Base-by-base conservation (phyloP, 2,797 vertebrate genomes). In the Caiman crocodilus region DNA sequence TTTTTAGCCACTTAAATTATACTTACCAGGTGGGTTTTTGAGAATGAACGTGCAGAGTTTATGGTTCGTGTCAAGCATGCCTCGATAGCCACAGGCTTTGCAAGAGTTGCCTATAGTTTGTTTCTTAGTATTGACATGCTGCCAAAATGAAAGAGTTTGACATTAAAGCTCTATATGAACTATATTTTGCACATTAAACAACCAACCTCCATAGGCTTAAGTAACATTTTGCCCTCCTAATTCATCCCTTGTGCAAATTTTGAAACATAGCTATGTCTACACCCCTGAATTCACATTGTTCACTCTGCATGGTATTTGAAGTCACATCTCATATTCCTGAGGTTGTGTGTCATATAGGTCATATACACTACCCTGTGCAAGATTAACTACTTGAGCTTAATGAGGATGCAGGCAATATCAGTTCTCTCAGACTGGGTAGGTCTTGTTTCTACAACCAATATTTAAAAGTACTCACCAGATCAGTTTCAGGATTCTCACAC, bases 21-120 rank as follows among this genome's bases (percentile, higher is more conserved):
- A 97, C 98, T 98, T 97, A 99, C 99, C 99, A 97, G 99, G 99
- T 98, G 99, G 99, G 97, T 99, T 99, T 98, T 99, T 99, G 97
- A 99, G 99, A 98, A 99, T 99, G 98, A 99, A 99, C 17, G 99
- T 99, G 98, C 99, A 99, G 97, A 99, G 99, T 98, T 99, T 99
- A 98, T 99, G 99, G 98, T 99, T 99, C 96, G 99, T 99, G 98
- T 99, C 99, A 90, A 99, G 98, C 99, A 99, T 99, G 98, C 99
- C 99, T 92, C 99, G 98, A 97, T 99, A 98, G 93, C 99, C 99
- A 98, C 99, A 99, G 98, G 99, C 99, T 98, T 99, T 99, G 98
- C 99, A 99, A 96, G 99, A 99, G 96, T 99, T 99, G 97, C 99
- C 99, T 96, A 99, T 99, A 97, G 99, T 99, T 99, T 99, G 99